Evolutionary conservation across 2,888 invertebrate genomes (phyloP), one percentile per base, ranked within the genome.

Genomic region (Drosophila stalkeri): DNA sequence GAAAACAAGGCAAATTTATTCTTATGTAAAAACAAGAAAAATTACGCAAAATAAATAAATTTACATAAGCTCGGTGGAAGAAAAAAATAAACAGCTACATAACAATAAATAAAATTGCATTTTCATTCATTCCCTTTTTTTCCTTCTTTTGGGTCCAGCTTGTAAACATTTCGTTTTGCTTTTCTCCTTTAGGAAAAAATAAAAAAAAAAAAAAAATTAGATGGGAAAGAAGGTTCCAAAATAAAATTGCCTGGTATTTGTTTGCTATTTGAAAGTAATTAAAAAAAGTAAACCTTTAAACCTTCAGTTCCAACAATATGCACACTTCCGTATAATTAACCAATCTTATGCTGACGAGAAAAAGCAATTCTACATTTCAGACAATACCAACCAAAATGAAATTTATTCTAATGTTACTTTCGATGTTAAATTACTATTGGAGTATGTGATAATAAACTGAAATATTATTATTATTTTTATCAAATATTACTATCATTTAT

Each of bases 1-100:
- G 67, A 74, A 68, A 83, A 82, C 80, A 80, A 86, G 79, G 77
- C 77, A 77, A 82, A 87, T 82, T 88, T 85, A 77, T 87, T 82
- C 82, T 84, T 88, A 78, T 80, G 82, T 78, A 75, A 86, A 87
- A 90, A 90, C 88, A 90, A 90, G 90, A 90, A 90, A 90, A 90
- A 90, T 90, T 90, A 89, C 90, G 82, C 82, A 81, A 90, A 90
- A 90, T 90, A 90, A 90, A 90, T 90, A 90, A 90, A 90, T 90
- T 90, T 86, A 90, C 90, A 90, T 90, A 90, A 90, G 90, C 89
- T 84, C 65, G 61, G 49, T 65, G 65, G 51, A 74, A 56, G 75
- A 81, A 75, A 79, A 78, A 31, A 54, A 37, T 37, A 54, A 54
- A 54, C 35, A 37, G 75, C 67, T 83, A 87, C 84, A 90, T 81